A percentile compares a stretch with the other conserved stretches of the same genome.
Conservation (phyloP, 1,140 invertebrate genomes). For the Diploscapter pachys region DNA sequence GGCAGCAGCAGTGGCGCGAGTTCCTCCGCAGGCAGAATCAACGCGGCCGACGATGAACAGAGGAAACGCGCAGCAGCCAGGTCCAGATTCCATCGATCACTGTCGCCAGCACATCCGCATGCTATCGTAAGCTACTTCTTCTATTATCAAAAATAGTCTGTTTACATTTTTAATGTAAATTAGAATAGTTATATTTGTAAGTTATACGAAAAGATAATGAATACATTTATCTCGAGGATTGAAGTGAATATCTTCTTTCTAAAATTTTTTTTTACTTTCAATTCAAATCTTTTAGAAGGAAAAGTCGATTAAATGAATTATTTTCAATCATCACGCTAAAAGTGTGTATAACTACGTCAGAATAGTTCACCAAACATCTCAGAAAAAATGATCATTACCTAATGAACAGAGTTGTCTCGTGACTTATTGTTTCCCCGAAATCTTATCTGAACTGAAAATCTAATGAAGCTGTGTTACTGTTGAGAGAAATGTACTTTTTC, state of each 20-base stretch:
- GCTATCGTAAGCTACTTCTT: constrained; percentile 15
- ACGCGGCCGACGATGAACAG: no score
- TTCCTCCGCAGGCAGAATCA: no score
- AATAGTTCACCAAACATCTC: not conserved
- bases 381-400: constrained; percentile 1
- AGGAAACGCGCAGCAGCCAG: no score
- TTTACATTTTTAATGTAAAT: not conserved
- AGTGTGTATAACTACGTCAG: not conserved
- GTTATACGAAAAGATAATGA: not conserved
- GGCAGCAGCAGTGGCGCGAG: no score
- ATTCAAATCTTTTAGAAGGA: constrained; percentile 4
- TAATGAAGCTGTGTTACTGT: not conserved
- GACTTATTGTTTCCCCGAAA: not conserved
- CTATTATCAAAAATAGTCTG: not conserved
- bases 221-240: not conserved
- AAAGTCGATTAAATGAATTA: not conserved
- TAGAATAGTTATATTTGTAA: constrained; percentile 2
- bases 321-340: not conserved
- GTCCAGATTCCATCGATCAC: no score
- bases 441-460: not conserved
- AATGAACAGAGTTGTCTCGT: not conserved
- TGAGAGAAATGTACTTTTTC: constrained; percentile 9
- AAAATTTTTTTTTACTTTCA: constrained; percentile 1
- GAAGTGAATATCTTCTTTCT: not conserved
- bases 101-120: constrained; percentile 33